Evolutionary conservation across 2,888 invertebrate genomes (phyloP).

Genomic region (Himalopsyche kuldschensis): DNA sequence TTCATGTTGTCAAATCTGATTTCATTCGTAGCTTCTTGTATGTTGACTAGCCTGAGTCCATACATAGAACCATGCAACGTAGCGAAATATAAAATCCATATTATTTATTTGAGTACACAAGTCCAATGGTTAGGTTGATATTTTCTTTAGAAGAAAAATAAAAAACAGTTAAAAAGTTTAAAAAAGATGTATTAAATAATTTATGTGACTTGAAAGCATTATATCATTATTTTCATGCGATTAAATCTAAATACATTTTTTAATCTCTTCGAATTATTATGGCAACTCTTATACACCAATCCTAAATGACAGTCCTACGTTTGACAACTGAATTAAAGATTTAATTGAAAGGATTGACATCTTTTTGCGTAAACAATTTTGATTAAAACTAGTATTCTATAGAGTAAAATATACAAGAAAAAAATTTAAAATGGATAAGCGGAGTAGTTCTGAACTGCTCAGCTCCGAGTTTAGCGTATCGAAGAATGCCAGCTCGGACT

Average conservation of each 20-base stretch:
- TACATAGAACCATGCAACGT: neutral
- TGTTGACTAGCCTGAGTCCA: neutral
- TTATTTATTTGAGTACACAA: too few species aligned
- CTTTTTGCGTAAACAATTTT: neutral
- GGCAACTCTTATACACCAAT: neutral
- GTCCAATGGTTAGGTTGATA: too few species aligned
- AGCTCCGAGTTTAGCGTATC: conserved; percentile 67
- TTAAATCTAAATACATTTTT: too few species aligned
- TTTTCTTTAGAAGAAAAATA: too few species aligned
- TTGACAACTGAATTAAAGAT: neutral
- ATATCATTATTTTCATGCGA: too few species aligned
- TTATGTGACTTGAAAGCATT: too few species aligned
- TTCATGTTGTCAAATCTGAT: neutral
- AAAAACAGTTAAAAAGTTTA: too few species aligned
- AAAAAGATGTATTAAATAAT: too few species aligned
- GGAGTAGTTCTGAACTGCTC: conserved; percentile 66
- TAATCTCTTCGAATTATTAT: neutral
- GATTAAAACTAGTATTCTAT: too few species aligned
- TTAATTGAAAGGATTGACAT: neutral
- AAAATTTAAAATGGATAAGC: conserved; percentile 58
- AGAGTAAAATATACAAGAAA: neutral
- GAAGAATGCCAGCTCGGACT: conserved; percentile 80
- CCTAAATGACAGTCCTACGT: neutral
- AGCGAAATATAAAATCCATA: neutral
- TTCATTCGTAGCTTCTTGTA: neutral